Base-by-base conservation (phyloP, 2,797 vertebrate genomes). In the Acipenser oxyrinchus region DNA sequence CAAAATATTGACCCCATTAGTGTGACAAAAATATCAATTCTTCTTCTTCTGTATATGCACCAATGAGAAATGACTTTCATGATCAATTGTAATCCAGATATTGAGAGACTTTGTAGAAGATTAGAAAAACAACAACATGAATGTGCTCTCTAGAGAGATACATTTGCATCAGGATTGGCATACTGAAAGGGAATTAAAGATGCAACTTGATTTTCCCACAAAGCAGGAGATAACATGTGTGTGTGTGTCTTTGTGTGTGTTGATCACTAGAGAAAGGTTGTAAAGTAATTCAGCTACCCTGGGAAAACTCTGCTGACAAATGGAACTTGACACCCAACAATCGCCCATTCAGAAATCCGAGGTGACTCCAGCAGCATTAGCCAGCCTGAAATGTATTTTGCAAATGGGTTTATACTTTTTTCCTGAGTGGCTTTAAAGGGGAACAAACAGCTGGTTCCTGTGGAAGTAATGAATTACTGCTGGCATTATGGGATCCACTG, bases 391-490 rank as follows among this genome's bases (percentile, higher is more conserved):
- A 69, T 60, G 49, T 11, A 13, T 68, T 66, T 69, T 50, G 10
- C 58, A 64, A 60, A 51, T 10, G 53, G 57, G 50, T 60, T 48
- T 48, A 68, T 51, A n/a, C 53, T 69, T 37, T 52, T 63, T n/a
- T 51, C 48, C 48, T 50, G 52, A 58, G 37, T 11, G 8, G 59
- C 51, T 60, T 67, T 67, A 13, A 15, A 63, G 49, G 67, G 60
- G 70, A 72, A 74, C 76, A 69, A 65, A 70, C 74, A 81, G 76
- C 77, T 78, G 77, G 69, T 79, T 76, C 73, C 76, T 70, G 73
- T 80, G 76, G 75, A 74, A 75, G 72, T 70, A 72, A 65, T 79
- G 68, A 71, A 73, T 75, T 61, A 67, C 75, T 73, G 69, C 74
- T 69, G 71, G 65, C 11, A 53, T 68, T 70, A 78, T 71, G 74